phyloP scores from a whole-genome alignment of 2,888 invertebrate species.

The Synergus laeviventris region DNA sequence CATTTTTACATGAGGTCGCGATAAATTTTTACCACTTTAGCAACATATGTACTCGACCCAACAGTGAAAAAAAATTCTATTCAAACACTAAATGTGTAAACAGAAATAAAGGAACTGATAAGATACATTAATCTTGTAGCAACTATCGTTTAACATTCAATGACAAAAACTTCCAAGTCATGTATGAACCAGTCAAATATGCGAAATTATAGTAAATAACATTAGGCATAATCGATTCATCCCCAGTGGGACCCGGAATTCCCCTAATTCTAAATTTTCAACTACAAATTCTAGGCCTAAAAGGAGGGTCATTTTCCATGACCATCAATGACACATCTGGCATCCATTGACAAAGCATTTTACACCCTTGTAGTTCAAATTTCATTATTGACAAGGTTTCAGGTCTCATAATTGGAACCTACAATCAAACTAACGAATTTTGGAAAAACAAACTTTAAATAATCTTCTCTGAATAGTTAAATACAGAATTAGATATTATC shows the following conservation, averaged over 20 bases:
- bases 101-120: not conserved
- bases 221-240: not conserved
- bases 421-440: not conserved
- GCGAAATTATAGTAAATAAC: not conserved
- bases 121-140: not conserved
- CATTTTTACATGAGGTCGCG: conserved; percentile 33
- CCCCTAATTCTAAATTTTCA: not conserved
- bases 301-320: not conserved
- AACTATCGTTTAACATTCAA: not conserved
- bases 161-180: not conserved
- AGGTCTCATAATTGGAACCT: not conserved
- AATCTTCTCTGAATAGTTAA: not conserved
- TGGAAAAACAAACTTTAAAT: too few relatives aligned
- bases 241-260: not conserved
- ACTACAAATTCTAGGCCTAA: not conserved
- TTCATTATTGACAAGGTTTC: not conserved
- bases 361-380: not conserved
- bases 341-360: not conserved
- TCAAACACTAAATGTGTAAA: not conserved
- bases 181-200: not conserved
- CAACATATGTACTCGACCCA: not conserved
- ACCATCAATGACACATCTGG: not conserved
- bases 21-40: conserved; percentile 24
- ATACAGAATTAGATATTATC: not conserved
- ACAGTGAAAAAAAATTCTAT: conserved; percentile 4